Percentiles rank a stretch among this genome's conserved stretches.
Evolutionary conservation across 2,888 invertebrate genomes (phyloP).

Genomic region (Tanytarsus gracilentus): DNA sequence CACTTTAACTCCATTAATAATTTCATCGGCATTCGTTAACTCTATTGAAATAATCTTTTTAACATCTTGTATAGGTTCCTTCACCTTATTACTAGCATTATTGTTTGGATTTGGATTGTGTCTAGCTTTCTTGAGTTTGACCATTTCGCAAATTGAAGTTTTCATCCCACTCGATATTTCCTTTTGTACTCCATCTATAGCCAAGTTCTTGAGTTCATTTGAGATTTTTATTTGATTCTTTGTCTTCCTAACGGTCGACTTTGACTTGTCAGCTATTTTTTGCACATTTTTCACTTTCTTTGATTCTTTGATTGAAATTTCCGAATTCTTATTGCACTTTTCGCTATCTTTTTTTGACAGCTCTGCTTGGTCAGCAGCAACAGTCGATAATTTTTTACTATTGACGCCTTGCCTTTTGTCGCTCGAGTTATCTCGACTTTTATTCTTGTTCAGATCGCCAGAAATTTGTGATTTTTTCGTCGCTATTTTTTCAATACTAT

Average conservation of each 20-base stretch:
- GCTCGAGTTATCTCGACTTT: neutral
- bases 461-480: neutral
- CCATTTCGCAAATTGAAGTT: slow-evolving; percentile 44
- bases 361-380: too few species aligned
- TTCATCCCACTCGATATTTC: slow-evolving; percentile 13
- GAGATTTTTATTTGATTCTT: slow-evolving; percentile 19
- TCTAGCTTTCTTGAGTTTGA: slow-evolving; percentile 41
- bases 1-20: neutral
- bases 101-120: neutral
- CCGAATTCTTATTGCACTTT: neutral
- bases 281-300: slow-evolving; percentile 2
- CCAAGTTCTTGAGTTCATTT: slow-evolving; percentile 26
- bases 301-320: neutral
- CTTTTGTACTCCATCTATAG: slow-evolving; percentile 1
- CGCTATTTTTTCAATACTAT: neutral
- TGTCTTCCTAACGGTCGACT: neutral
- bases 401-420: neutral
- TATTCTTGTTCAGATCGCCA: neutral
- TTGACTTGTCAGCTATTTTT: neutral
- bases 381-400: neutral
- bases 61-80: neutral
- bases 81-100: neutral
- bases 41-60: too few species aligned
- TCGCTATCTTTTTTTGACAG: too few species aligned
- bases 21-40: too few species aligned